Percentiles rank a stretch among this genome's conserved stretches.
phyloP scores from a whole-genome alignment of 2,888 invertebrate species.

The Drosophila neonasuta region DNA sequence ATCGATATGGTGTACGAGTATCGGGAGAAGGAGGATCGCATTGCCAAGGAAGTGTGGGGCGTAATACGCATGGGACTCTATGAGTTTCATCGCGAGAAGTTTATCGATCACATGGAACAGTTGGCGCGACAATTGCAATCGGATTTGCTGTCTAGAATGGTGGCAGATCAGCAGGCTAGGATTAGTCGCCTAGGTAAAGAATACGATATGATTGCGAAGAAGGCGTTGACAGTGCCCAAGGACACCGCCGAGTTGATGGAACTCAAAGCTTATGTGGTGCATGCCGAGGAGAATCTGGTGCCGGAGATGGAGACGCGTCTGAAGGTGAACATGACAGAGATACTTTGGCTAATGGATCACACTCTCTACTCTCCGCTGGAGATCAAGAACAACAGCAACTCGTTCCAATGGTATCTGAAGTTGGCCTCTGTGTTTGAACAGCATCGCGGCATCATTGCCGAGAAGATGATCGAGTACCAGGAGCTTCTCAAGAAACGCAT shows the following conservation, averaged over 20 bases:
- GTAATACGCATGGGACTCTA: constrained; percentile 92
- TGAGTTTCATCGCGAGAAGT: constrained; percentile 90
- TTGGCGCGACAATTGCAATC: constrained; percentile 88
- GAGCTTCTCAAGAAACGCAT: constrained; percentile 89
- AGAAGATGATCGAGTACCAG: constrained; percentile 94
- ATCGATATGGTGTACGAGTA: constrained; percentile 85
- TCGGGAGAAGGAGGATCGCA: constrained; percentile 85
- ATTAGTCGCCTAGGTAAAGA: constrained; percentile 93
- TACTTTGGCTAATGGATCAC: constrained; percentile 93
- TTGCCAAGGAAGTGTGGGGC: constrained; percentile 84
- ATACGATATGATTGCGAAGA: constrained; percentile 90
- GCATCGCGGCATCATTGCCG: constrained; percentile 89
- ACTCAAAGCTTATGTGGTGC: constrained; percentile 89
- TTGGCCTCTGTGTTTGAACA: constrained; percentile 92
- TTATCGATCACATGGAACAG: constrained; percentile 88
- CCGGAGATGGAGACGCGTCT: constrained; percentile 90
- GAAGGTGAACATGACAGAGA: constrained; percentile 86
- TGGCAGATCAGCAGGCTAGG: constrained; percentile 89
- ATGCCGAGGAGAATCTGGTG: constrained; percentile 88
- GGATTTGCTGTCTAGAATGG: constrained; percentile 88
- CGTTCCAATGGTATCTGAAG: constrained; percentile 93
- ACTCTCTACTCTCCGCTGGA: constrained; percentile 90
- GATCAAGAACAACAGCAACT: constrained; percentile 93
- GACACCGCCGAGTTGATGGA: constrained; percentile 94
- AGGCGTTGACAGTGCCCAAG: constrained; percentile 89